Percentiles rank a stretch among this genome's conserved stretches.
These are phyloP conservation scores for Porites evermanni DNA, from an alignment of 92 coral and sea anemone species.

Conservation along the genomic window DNA sequence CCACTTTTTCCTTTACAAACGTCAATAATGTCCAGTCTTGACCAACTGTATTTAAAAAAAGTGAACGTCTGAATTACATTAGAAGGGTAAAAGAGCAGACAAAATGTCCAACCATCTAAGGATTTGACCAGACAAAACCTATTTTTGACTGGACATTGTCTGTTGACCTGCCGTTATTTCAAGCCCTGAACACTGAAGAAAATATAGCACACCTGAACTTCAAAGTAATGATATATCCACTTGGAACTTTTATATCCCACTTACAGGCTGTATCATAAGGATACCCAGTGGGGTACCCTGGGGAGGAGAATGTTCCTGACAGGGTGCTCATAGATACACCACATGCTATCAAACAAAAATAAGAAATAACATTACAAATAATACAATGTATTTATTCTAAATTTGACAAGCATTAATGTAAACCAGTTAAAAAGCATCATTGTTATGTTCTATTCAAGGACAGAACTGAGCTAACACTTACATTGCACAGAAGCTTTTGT, in stretches of 20 bases:
- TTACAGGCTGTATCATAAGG: constrained; percentile 70
- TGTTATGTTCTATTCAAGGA: neutral
- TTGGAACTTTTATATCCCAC: constrained; percentile 73
- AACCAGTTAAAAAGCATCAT: no score
- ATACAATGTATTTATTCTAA: no score
- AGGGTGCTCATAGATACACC: constrained; percentile 61
- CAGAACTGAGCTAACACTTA: neutral
- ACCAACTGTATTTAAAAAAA: no score
- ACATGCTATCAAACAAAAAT: constrained; percentile 41
- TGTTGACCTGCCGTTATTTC: no score
- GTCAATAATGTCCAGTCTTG: no score
- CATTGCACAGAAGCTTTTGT: constrained; percentile 11
- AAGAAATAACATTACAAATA: no score
- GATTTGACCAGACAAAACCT: no score
- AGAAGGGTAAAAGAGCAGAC: no score
- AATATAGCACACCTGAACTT: constrained; percentile 75
- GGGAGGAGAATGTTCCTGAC: constrained; percentile 83
- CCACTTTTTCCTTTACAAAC: no score
- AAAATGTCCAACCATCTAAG: no score
- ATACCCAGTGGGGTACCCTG: constrained; percentile 89
- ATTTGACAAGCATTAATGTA: no score
- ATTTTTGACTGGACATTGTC: neutral
- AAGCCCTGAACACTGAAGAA: neutral
- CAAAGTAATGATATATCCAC: constrained; percentile 58
- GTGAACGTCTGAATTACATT: no score